These are phyloP conservation scores for Cydia amplana DNA, from an alignment of 1,140 invertebrate genomes.

Conservation along the genomic window DNA sequence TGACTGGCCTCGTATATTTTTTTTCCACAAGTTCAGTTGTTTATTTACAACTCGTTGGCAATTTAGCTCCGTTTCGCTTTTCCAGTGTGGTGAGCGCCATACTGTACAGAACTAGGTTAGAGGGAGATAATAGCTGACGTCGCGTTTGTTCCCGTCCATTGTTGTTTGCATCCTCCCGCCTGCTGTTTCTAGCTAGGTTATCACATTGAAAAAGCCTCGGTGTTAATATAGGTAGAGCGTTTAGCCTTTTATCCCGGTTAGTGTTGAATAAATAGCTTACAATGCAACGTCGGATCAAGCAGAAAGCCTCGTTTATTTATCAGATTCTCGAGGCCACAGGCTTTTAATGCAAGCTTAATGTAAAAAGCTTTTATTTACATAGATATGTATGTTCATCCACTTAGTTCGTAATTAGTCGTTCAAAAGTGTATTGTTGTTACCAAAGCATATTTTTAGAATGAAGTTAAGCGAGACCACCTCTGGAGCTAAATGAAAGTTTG, in stretches of 20 bases:
- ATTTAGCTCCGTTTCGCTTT: constrained; percentile 52
- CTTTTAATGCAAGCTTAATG: neutral
- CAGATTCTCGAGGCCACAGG: neutral
- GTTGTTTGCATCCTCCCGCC: constrained; percentile 53
- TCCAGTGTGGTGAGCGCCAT: constrained; percentile 39
- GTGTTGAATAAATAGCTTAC: constrained; percentile 30
- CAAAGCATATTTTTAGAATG: constrained; percentile 26
- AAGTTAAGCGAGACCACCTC: constrained; percentile 38
- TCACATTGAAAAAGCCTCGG: constrained; percentile 55
- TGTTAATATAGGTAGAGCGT: constrained; percentile 54
- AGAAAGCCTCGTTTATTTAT: constrained; percentile 8
- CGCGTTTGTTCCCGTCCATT: constrained; percentile 53
- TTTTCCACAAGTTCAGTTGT: constrained; percentile 34
- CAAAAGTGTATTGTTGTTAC: neutral
- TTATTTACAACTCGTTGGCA: constrained; percentile 43
- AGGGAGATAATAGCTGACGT: constrained; percentile 60
- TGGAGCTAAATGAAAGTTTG: constrained; percentile 61
- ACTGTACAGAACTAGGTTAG: constrained; percentile 58
- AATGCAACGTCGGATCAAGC: constrained; percentile 20
- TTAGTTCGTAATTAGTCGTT: neutral
- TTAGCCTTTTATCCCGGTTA: constrained; percentile 42
- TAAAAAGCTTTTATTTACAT: constrained; percentile 7
- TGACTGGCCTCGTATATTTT: constrained; percentile 36
- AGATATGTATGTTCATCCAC: neutral
- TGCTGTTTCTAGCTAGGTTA: constrained; percentile 40